These are phyloP conservation scores for Glossophaga mutica DNA, from an alignment of 2,797 vertebrate genomes.

Conservation along the genomic window DNA sequence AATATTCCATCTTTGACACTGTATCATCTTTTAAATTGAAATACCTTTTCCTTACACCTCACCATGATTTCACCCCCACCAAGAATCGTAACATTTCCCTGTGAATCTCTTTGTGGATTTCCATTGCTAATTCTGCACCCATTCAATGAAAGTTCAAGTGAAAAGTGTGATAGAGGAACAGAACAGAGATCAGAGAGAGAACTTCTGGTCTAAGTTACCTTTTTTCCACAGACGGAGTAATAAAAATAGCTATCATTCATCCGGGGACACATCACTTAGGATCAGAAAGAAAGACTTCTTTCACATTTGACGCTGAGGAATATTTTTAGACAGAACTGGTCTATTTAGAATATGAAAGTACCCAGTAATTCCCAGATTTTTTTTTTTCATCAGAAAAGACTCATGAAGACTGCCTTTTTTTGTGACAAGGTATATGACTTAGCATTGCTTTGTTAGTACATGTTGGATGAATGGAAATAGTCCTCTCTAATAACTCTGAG, in stretches of 20 bases:
- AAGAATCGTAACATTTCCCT: conserved; percentile 28
- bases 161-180: conserved; percentile 5
- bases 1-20: neutral
- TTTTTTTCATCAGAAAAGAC: neutral
- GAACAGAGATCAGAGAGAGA: conserved; percentile 48
- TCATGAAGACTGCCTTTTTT: conserved; percentile 14
- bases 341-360: conserved; percentile 38
- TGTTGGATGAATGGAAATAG: neutral
- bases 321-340: conserved; percentile 51
- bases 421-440: conserved; percentile 1
- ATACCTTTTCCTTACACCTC: neutral
- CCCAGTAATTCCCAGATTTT: neutral
- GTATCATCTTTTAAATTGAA: neutral
- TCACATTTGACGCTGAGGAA: conserved; percentile 32
- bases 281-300: conserved; percentile 50
- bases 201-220: conserved; percentile 27
- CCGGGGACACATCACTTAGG: conserved; percentile 8
- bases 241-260: conserved; percentile 60
- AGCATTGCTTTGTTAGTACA: conserved; percentile 6
- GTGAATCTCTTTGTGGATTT: conserved; percentile 42
- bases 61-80: neutral
- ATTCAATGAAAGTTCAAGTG: conserved; percentile 39
- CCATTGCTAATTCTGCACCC: conserved; percentile 27
- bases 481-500: neutral
- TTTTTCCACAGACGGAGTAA: neutral